phyloP scores from a whole-genome alignment of 2,797 vertebrate species.

The Halcyon badia region DNA sequence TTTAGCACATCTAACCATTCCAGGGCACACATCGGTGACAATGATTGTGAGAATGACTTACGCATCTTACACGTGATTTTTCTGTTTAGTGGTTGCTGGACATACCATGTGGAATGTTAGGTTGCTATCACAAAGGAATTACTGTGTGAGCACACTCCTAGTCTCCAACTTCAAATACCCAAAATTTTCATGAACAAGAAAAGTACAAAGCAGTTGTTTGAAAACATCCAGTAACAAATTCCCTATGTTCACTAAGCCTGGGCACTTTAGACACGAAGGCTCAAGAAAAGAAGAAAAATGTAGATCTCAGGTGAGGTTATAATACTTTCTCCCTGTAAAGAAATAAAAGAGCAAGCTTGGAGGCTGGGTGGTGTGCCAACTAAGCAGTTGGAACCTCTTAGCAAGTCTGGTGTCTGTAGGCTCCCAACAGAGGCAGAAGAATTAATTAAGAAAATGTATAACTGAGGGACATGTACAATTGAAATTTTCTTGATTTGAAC shows the following conservation, averaged over 20 bases:
- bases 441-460: not conserved
- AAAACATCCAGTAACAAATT: not conserved
- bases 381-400: not conserved
- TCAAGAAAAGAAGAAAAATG: not conserved
- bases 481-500: not conserved
- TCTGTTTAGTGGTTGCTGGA: not conserved
- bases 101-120: not conserved
- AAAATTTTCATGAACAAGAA: not conserved
- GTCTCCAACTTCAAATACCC: not conserved
- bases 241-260: not conserved
- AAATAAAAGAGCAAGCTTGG: not conserved
- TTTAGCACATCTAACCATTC: not conserved
- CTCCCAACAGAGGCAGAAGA: not conserved
- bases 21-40: not conserved
- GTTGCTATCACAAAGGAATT: not conserved
- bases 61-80: not conserved
- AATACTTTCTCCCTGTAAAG: not conserved
- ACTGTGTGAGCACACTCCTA: not conserved
- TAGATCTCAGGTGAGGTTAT: not conserved
- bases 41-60: not conserved
- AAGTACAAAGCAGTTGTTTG: not conserved
- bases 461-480: not conserved
- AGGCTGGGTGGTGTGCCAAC: not conserved
- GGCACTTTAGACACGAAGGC: not conserved
- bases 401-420: not conserved